Percentiles rank a stretch among this genome's conserved stretches.
Evolutionary conservation across 2,888 invertebrate genomes (phyloP).

Genomic region (Apamea sordens): DNA sequence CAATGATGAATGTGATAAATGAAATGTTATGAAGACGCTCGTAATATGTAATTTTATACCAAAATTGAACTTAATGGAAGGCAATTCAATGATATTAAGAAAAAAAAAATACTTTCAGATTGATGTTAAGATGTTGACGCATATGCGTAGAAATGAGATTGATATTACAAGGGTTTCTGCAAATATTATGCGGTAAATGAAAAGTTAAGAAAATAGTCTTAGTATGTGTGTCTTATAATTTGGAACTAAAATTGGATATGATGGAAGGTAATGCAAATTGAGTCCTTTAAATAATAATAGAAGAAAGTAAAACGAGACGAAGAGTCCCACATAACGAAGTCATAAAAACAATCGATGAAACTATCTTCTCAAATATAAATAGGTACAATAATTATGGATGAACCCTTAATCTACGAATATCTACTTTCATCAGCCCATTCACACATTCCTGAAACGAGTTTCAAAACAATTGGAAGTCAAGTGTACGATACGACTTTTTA

Average conservation of each 20-base stretch:
- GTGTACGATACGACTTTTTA: constrained; percentile 62
- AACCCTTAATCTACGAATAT: constrained; percentile 24
- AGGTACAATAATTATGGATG: not conserved
- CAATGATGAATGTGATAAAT: too few relatives aligned
- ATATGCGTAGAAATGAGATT: too few relatives aligned
- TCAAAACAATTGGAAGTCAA: constrained; percentile 58
- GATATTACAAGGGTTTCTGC: too few relatives aligned
- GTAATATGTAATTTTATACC: too few relatives aligned
- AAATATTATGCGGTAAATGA: not conserved
- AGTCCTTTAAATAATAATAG: not conserved
- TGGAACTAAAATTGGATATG: not conserved
- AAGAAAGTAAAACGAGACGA: not conserved
- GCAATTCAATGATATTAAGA: too few relatives aligned
- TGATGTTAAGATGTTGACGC: too few relatives aligned
- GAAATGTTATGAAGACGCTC: too few relatives aligned
- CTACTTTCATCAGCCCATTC: constrained; percentile 54
- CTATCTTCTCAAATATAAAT: not conserved
- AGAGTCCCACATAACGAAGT: not conserved
- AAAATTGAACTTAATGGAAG: too few relatives aligned
- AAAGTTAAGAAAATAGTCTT: not conserved
- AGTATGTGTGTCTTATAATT: too few relatives aligned
- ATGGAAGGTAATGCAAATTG: not conserved
- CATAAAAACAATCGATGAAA: not conserved
- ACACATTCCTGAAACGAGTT: constrained; percentile 52
- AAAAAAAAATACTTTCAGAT: too few relatives aligned